Evolutionary conservation across 2,113 vertebrate species (phyloP).

Genomic region (Silurus asotus): DNA sequence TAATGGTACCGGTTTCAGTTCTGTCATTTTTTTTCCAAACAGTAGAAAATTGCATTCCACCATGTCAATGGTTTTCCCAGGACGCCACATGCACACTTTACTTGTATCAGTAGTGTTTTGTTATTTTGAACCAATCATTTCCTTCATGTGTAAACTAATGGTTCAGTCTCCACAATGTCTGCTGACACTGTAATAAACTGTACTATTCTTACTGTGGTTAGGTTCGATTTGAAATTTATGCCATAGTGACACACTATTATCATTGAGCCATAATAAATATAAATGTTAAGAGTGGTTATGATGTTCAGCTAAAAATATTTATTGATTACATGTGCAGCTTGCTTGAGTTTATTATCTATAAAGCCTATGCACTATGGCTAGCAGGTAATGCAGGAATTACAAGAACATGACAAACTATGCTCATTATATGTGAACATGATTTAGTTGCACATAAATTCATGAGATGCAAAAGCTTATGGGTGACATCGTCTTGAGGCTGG

Average conservation of each 20-base stretch:
- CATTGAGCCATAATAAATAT: not conserved
- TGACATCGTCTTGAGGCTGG: too few relatives aligned
- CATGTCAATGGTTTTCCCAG: not conserved
- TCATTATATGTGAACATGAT: too few relatives aligned
- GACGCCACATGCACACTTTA: not conserved
- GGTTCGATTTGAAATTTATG: not conserved
- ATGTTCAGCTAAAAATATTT: not conserved
- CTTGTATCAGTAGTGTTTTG: not conserved
- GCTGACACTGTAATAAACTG: constrained; percentile 10
- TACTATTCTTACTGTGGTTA: not conserved
- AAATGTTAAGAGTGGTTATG: not conserved
- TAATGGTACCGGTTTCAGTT: too few relatives aligned
- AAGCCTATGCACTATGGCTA: not conserved
- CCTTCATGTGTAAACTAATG: not conserved
- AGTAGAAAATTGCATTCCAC: not conserved
- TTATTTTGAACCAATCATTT: not conserved
- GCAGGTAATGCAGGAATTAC: too few relatives aligned
- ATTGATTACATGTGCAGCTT: too few relatives aligned
- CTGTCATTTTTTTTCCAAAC: too few relatives aligned
- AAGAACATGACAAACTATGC: too few relatives aligned
- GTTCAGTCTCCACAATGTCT: constrained; percentile 6
- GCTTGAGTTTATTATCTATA: not conserved
- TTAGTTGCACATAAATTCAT: too few relatives aligned
- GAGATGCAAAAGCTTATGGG: too few relatives aligned
- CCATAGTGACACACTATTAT: not conserved